Percentiles rank a stretch among this genome's conserved stretches.
phyloP scores from a whole-genome alignment of 2,797 vertebrate genomes.

The Acrocephalus scirpaceus region DNA sequence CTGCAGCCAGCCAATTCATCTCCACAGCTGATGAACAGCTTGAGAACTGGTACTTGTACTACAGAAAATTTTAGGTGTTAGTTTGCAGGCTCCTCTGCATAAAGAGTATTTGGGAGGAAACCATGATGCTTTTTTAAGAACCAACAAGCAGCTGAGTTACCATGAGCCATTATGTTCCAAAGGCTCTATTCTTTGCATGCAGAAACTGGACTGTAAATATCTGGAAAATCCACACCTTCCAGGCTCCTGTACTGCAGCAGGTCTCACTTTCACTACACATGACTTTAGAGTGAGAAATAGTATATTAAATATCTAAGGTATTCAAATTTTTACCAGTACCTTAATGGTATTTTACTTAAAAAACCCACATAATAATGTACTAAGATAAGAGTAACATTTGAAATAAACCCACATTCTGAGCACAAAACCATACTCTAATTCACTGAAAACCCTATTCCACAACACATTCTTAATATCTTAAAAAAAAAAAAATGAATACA shows the following conservation, averaged over 20 bases:
- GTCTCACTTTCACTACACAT: rapidly evolving
- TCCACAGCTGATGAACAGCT: background rate
- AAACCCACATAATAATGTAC: background rate
- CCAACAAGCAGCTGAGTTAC: background rate
- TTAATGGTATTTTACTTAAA: background rate
- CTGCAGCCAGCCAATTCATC: background rate
- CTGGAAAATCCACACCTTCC: background rate
- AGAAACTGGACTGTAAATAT: background rate
- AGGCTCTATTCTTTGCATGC: background rate
- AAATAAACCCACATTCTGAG: background rate
- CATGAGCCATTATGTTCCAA: background rate
- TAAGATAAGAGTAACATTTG: background rate
- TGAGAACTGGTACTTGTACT: background rate
- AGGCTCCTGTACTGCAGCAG: rapidly evolving
- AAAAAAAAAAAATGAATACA: background rate
- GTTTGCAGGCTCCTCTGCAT: background rate
- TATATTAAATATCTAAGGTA: background rate
- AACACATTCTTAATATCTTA: background rate
- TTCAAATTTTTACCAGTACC: background rate
- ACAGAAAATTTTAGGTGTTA: background rate
- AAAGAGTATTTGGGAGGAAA: background rate
- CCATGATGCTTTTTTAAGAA: background rate
- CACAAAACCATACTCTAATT: background rate
- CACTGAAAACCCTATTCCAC: background rate
- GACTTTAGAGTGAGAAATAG: background rate